Conservation (phyloP, 1,140 invertebrate species). For the Bombus huntii region DNA sequence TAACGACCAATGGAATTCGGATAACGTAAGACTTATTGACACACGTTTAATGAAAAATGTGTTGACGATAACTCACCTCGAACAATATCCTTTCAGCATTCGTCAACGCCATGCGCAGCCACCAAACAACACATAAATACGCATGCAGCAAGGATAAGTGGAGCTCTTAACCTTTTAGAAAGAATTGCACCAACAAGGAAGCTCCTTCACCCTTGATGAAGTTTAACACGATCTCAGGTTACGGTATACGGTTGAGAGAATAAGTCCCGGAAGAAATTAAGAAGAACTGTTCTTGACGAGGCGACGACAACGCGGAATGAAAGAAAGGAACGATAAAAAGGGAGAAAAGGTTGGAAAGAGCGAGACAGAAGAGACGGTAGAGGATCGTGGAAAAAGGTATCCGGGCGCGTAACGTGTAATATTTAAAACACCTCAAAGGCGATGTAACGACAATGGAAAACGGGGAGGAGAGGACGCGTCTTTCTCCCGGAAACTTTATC, state of each 20-base stretch:
- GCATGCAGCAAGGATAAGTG: background rate
- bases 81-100: background rate
- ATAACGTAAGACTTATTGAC: background rate
- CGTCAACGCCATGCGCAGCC: no score
- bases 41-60: no score
- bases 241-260: background rate
- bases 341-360: background rate
- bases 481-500: constrained; percentile 63
- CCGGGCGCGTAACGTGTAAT: constrained; percentile 45
- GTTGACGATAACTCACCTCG: no score
- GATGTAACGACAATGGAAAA: constrained; percentile 52
- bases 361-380: background rate
- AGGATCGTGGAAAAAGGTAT: constrained; percentile 15
- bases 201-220: constrained; percentile 1
- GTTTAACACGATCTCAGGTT: constrained; percentile 36
- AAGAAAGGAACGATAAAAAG: background rate
- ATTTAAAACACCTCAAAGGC: constrained; percentile 59
- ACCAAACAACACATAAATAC: no score
- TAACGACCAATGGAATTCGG: no score
- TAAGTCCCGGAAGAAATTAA: constrained; percentile 32
- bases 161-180: background rate
- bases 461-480: constrained; percentile 52
- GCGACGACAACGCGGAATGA: background rate
- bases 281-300: background rate
- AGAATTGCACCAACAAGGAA: background rate